A percentile compares a stretch with the other conserved stretches of the same genome.
phyloP scores from a whole-genome alignment of 1,140 invertebrate genomes.

The Cotesia typhae region DNA sequence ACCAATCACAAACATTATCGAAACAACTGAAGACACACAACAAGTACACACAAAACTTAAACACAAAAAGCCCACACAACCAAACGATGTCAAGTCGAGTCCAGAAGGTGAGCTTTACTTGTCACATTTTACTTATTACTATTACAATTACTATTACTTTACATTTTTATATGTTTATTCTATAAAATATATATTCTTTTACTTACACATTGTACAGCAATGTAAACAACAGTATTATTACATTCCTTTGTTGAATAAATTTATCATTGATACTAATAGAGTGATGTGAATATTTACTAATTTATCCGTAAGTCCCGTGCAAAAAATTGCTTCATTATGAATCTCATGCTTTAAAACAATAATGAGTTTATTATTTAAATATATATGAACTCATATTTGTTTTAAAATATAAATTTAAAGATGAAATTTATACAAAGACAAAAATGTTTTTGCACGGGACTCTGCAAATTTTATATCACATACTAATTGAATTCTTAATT shows the following conservation, averaged over 20 bases:
- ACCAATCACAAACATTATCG: constrained; percentile 45
- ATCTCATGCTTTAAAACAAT: too few species aligned
- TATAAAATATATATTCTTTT: constrained; percentile 22
- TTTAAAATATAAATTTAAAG: too few species aligned
- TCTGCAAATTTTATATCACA: background rate
- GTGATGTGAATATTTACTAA: constrained; percentile 7
- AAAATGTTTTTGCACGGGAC: too few species aligned
- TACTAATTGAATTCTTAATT: constrained; percentile 31
- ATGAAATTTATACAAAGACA: too few species aligned
- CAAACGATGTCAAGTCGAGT: constrained; percentile 44
- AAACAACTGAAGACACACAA: constrained; percentile 50
- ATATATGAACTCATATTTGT: too few species aligned
- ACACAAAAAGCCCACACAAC: constrained; percentile 50
- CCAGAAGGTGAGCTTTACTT: constrained; percentile 48
- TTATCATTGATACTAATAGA: background rate
- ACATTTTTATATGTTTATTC: constrained; percentile 24
- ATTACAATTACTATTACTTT: constrained; percentile 25
- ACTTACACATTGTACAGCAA: constrained; percentile 25
- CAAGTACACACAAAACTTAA: constrained; percentile 50
- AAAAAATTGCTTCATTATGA: too few species aligned
- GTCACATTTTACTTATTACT: constrained; percentile 25
- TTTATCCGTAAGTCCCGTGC: background rate
- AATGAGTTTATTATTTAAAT: too few species aligned
- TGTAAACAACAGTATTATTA: constrained; percentile 16
- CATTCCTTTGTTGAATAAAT: constrained; percentile 6